Conservation (phyloP, 35 echinoderm and acorn worm genomes). For the Ophioderma brevispina region DNA sequence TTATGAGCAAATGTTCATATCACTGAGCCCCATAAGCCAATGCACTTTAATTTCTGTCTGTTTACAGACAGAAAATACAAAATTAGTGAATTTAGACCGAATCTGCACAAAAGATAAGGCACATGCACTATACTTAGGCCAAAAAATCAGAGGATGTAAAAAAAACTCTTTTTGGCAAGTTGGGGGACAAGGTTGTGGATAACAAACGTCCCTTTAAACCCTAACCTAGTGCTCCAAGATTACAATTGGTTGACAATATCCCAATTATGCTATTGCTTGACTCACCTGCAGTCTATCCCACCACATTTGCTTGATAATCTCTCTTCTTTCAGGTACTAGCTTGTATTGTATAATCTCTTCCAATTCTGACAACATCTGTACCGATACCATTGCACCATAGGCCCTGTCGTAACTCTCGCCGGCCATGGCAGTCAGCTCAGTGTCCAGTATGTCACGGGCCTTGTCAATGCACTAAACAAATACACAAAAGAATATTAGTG, state of each 20-base stretch:
- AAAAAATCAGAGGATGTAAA: too few relatives aligned
- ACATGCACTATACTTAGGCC: neutral
- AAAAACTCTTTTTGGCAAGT: too few relatives aligned
- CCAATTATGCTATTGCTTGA: too few relatives aligned
- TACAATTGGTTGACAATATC: too few relatives aligned
- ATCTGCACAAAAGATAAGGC: slow-evolving; percentile 21
- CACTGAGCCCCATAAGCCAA: too few relatives aligned
- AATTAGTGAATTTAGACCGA: slow-evolving; percentile 87
- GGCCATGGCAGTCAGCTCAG: slow-evolving; percentile 94
- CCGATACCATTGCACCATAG: slow-evolving; percentile 97
- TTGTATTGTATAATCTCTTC: slow-evolving; percentile 99
- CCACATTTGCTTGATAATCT: slow-evolving; percentile 97
- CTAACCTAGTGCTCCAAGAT: too few relatives aligned
- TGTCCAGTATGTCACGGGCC: slow-evolving; percentile 96
- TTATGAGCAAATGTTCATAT: too few relatives aligned
- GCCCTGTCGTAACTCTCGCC: slow-evolving; percentile 98
- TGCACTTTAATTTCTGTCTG: too few relatives aligned
- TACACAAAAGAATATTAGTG: neutral
- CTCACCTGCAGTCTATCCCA: slow-evolving; percentile 97
- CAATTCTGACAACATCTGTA: slow-evolving; percentile 97
- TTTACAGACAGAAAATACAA: slow-evolving; percentile 90
- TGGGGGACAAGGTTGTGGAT: too few relatives aligned
- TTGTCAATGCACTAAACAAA: slow-evolving; percentile 93
- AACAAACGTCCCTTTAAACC: too few relatives aligned
- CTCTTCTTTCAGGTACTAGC: slow-evolving; percentile 90